Conservation (phyloP, 2,888 invertebrate species). For the Belgica antarctica region DNA sequence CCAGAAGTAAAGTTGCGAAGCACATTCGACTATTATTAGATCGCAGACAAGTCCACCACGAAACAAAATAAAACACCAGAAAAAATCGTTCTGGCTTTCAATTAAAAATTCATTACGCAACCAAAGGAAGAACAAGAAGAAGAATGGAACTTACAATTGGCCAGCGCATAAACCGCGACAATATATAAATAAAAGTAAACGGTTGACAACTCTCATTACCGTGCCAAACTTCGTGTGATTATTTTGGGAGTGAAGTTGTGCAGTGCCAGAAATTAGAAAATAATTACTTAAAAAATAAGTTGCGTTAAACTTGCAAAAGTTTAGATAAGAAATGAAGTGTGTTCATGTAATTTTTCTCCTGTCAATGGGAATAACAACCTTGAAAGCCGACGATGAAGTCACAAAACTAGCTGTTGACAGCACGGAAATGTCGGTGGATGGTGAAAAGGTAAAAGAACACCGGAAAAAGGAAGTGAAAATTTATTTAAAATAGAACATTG, state of each 20-base stretch:
- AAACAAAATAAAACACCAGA: background rate
- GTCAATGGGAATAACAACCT: background rate
- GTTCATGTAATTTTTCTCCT: background rate
- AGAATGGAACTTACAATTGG: slow-evolving; percentile 10
- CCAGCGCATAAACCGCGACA: slow-evolving; percentile 14
- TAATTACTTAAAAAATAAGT: too few relatives aligned
- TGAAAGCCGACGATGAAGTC: background rate
- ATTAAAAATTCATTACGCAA: slow-evolving; percentile 21
- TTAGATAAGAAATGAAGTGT: background rate
- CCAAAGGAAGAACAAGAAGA: slow-evolving; percentile 19
- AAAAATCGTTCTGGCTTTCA: slow-evolving; percentile 2
- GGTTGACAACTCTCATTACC: slow-evolving; percentile 31
- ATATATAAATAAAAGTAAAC: slow-evolving; percentile 42
- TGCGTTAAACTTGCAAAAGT: too few relatives aligned
- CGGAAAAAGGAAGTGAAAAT: background rate
- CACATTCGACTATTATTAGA: background rate
- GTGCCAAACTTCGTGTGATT: slow-evolving; percentile 27
- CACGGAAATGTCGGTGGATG: background rate
- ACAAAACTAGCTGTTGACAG: too few relatives aligned
- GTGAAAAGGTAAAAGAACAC: slow-evolving; percentile 2
- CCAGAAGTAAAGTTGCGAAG: background rate
- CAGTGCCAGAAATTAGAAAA: background rate
- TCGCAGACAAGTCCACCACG: slow-evolving; percentile 9
- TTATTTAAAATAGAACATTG: background rate
- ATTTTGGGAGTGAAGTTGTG: background rate